phyloP scores from a whole-genome alignment of 2,888 invertebrate genomes.

The Actias luna region DNA sequence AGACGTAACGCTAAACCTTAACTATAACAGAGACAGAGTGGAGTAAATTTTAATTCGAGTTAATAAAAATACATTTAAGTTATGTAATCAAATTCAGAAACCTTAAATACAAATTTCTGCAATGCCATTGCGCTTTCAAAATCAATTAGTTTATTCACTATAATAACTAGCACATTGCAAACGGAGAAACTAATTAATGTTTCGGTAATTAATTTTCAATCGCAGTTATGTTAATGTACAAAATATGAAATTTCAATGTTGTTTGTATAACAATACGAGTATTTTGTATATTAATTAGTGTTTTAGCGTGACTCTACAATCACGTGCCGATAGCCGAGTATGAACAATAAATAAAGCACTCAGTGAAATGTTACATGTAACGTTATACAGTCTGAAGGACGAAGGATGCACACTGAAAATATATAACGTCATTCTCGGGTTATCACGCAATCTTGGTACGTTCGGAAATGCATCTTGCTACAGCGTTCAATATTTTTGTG shows the following conservation, averaged over 20 bases:
- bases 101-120: not conserved
- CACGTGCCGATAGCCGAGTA: no score
- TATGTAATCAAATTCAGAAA: not conserved
- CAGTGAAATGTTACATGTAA: no score
- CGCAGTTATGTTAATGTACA: not conserved
- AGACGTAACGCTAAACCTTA: no score
- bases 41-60: not conserved
- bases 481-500: no score
- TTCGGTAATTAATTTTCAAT: not conserved
- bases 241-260: not conserved
- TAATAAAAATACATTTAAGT: not conserved
- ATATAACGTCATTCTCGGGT: no score
- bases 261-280: no score
- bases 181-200: not conserved
- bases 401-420: no score
- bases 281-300: not conserved
- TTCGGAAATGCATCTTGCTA: no score
- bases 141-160: not conserved
- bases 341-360: no score
- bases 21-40: not conserved
- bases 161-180: no score
- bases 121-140: not conserved
- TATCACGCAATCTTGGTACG: no score
- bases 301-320: not conserved
- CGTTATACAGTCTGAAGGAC: no score